Evolutionary conservation across 2,797 vertebrate genomes (phyloP).

Genomic region (Danio kyathit): DNA sequence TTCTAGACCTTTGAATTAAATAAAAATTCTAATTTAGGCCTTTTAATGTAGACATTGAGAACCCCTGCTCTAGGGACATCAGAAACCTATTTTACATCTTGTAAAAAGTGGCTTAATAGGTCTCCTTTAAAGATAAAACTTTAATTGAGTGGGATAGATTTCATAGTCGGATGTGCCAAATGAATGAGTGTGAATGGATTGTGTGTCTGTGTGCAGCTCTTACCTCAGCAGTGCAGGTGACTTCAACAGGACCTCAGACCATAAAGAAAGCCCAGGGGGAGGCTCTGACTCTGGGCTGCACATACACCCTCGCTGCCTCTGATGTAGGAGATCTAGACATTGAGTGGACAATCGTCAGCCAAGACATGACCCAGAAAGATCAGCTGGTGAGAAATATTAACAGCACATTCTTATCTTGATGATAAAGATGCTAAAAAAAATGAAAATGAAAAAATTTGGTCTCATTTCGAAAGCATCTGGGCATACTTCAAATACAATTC

Average conservation of each 20-base stretch:
- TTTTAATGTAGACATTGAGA: no score
- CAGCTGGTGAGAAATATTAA: constrained; percentile 78
- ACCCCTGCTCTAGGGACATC: no score
- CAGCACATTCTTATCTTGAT: neutral
- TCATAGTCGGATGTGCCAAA: neutral
- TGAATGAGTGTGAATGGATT: neutral
- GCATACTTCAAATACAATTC: constrained; percentile 5
- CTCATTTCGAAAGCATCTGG: neutral
- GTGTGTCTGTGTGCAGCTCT: constrained; percentile 52
- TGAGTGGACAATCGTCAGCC: constrained; percentile 88
- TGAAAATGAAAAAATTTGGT: neutral
- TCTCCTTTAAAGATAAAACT: neutral
- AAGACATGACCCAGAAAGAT: constrained; percentile 85
- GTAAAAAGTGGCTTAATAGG: no score
- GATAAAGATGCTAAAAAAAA: neutral
- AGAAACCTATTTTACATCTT: no score
- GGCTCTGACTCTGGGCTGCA: constrained; percentile 82
- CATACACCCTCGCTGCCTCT: constrained; percentile 73
- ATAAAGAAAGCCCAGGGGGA: constrained; percentile 81
- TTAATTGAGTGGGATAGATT: neutral
- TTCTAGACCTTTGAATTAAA: no score
- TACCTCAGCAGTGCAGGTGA: constrained; percentile 81
- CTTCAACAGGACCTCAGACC: constrained; percentile 82
- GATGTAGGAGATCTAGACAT: constrained; percentile 89
- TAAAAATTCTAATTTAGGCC: no score